A percentile compares a stretch with the other conserved stretches of the same genome.
Conservation (phyloP, 2,888 invertebrate species). For the Carpatolechia fugitivella region DNA sequence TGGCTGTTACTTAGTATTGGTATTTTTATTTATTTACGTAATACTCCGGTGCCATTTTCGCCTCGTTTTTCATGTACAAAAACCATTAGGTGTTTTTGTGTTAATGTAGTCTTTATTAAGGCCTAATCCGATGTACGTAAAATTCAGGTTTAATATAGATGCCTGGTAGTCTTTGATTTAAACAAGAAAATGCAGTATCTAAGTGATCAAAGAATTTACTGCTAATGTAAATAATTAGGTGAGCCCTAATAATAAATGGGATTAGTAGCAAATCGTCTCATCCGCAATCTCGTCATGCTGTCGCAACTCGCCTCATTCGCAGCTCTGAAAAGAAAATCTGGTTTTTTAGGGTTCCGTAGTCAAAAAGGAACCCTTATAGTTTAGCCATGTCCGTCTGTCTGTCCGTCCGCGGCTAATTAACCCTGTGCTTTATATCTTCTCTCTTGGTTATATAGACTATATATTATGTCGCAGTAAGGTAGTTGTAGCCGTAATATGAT, state of each 20-base stretch:
- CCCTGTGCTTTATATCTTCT: no score
- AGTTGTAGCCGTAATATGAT: no score
- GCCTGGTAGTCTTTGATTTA: background rate
- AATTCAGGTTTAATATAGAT: background rate
- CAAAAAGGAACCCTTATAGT: no score
- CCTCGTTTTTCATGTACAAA: background rate
- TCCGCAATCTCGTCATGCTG: no score
- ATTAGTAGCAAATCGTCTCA: no score
- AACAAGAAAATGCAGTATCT: background rate
- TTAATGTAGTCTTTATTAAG: background rate
- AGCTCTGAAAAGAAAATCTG: no score
- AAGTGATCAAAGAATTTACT: background rate
- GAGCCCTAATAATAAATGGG: background rate
- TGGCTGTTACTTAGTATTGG: conserved; percentile 56
- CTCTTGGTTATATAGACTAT: no score
- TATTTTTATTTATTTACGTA: conserved; percentile 31
- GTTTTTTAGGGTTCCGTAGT: no score
- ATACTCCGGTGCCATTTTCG: conserved; percentile 48
- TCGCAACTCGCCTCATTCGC: no score
- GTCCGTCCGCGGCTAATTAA: no score
- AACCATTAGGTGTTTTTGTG: background rate
- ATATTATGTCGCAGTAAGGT: no score
- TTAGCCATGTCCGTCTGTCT: no score
- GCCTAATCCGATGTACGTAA: conserved; percentile 19
- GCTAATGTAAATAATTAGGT: conserved; percentile 1